Evolutionary conservation across 1,140 invertebrate species (phyloP).

Genomic region (Scaptomyza hsui): DNA sequence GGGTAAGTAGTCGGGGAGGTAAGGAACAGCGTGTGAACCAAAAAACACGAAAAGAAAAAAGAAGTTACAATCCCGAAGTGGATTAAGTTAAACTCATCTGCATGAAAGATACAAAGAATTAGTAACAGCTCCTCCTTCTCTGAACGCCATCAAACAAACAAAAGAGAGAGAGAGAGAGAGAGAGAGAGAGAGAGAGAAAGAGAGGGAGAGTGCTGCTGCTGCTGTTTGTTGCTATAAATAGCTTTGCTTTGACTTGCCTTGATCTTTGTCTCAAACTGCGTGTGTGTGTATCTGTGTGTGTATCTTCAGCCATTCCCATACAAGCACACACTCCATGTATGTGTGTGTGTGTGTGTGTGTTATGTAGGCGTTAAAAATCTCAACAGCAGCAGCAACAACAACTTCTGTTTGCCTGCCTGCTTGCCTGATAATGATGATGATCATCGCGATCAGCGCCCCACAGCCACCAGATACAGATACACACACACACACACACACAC

Average conservation of each 20-base stretch:
- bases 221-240: slow-evolving; percentile 44
- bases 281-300: slow-evolving; percentile 1
- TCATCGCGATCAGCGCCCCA: slow-evolving; percentile 54
- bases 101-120: slow-evolving; percentile 24
- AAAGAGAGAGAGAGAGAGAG: background rate
- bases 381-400: slow-evolving; percentile 39
- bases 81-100: slow-evolving; percentile 28
- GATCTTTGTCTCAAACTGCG: slow-evolving; percentile 33
- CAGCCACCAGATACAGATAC: slow-evolving; percentile 34
- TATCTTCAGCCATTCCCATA: slow-evolving; percentile 44
- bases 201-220: background rate
- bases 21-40: slow-evolving; percentile 8
- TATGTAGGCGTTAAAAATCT: slow-evolving; percentile 71
- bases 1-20: background rate
- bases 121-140: slow-evolving; percentile 25
- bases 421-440: slow-evolving; percentile 50
- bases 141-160: slow-evolving; percentile 4
- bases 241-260: slow-evolving; percentile 34
- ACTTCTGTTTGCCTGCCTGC: background rate
- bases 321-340: slow-evolving; percentile 24
- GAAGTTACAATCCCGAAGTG: background rate
- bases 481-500: slow-evolving; percentile 34
- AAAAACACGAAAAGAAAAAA: no score
- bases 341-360: slow-evolving; percentile 21
- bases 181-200: slow-evolving; percentile 10